phyloP scores from a whole-genome alignment of 1,140 invertebrate species.

The Thalassaphorura encarpata region DNA sequence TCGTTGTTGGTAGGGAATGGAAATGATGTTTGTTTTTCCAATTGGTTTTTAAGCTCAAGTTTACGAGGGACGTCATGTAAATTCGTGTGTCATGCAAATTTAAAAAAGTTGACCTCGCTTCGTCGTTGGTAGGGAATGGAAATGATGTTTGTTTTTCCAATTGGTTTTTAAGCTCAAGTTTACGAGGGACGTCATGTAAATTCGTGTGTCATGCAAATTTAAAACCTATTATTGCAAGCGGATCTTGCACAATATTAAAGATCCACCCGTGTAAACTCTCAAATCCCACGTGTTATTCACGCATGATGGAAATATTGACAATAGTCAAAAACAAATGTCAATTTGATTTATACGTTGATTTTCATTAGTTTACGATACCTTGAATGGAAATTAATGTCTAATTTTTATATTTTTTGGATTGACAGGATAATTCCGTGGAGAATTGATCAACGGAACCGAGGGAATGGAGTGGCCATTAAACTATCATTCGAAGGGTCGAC shows the following conservation, averaged over 20 bases:
- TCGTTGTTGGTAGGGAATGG: too few species aligned
- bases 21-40: neutral
- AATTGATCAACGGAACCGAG: conserved; percentile 5
- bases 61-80: neutral
- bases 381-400: too few species aligned
- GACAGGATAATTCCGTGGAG: conserved; percentile 16
- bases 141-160: neutral
- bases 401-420: conserved; percentile 27
- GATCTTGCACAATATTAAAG: too few species aligned
- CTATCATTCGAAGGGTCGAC: conserved; percentile 32
- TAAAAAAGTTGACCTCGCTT: too few species aligned
- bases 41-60: neutral
- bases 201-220: neutral
- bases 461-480: conserved; percentile 30
- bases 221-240: too few species aligned
- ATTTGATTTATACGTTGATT: too few species aligned
- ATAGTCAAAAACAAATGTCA: too few species aligned
- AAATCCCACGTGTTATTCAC: too few species aligned
- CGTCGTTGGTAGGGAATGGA: too few species aligned
- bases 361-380: too few species aligned
- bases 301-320: too few species aligned
- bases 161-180: neutral
- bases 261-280: too few species aligned
- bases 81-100: neutral
- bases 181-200: neutral